Evolutionary conservation across 1,140 invertebrate species (phyloP), one percentile per base, ranked within the genome.

Genomic region (Drosophila parvula): DNA sequence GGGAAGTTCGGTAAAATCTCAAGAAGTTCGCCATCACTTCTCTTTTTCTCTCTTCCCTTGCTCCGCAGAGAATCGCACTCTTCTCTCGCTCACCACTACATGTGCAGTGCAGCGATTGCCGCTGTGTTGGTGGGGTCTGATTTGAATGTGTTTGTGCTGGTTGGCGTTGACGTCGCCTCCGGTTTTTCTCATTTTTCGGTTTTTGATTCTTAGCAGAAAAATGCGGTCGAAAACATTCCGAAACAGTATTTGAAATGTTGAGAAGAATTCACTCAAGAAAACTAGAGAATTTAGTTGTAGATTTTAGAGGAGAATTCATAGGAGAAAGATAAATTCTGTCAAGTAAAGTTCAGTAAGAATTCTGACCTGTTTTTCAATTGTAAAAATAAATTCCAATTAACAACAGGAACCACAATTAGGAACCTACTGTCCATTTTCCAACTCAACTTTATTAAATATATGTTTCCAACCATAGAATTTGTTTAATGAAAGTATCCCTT

Each of bases 101-200:
- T 16, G 18, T 61, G 55, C 41, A 71, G 38, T 10, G 4, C 36
- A 2, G 9, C n/a, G 28, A 47, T 22, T 80, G 73, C 50, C 5
- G 0, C 12, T 58, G 83, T 88, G 34, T 84, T 65, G n/a, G 84
- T 84, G 74, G 57, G 57, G 40, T 80, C 73, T 80, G 45, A 88
- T 89, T 83, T 77, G 80, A 80, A 78, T 71, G 80, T 89, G n/a
- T 56, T 83, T 44, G 84, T 84, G 76, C 50, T 68, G 77, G 67
- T 59, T 63, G 38, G 40, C 62, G 36, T 44, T 75, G 73, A 40
- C 74, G 74, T 76, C 51, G 64, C 34, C 34, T 40, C 59, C 30
- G 48, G 53, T 64, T 64, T 64, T 77, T 70, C 36, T 58, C 30
- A 51, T 16, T 53, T 36, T 7, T 53, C 11, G 63, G 36, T 27